A percentile compares a stretch with the other conserved stretches of the same genome.
Conservation (phyloP, 2,797 vertebrate genomes). For the Rhabdophis nuchalis region DNA sequence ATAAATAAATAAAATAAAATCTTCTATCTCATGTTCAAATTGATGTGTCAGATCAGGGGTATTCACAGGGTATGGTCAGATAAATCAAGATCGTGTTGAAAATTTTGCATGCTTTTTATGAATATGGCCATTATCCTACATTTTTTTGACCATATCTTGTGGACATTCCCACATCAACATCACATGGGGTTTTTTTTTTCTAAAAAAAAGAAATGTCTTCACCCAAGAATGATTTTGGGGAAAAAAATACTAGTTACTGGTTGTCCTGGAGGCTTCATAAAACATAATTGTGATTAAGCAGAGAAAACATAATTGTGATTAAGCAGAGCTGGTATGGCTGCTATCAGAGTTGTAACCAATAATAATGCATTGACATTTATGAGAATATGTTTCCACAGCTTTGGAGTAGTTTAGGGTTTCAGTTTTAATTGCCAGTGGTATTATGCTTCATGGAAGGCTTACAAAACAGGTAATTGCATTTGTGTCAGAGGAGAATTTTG, state of each 20-base stretch:
- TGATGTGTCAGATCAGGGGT: background rate
- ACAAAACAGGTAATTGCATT: background rate
- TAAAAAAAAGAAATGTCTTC: constrained; percentile 49
- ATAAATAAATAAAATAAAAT: too few species aligned
- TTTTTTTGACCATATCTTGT: background rate
- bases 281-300: constrained; percentile 40
- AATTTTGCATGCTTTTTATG: background rate
- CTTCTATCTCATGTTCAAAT: background rate
- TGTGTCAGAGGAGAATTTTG: background rate
- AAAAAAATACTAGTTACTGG: constrained; percentile 51
- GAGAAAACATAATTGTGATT: constrained; percentile 39
- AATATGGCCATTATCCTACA: background rate
- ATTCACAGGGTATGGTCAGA: background rate
- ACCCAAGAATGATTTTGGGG: constrained; percentile 34
- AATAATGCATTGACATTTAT: constrained; percentile 44
- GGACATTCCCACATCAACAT: background rate
- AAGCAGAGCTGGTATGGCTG: constrained; percentile 40
- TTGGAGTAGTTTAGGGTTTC: constrained; percentile 47
- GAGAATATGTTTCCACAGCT: constrained; percentile 45
- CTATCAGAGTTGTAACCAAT: constrained; percentile 41
- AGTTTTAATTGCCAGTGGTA: constrained; percentile 29
- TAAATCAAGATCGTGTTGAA: background rate
- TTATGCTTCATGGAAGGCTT: constrained; percentile 7
- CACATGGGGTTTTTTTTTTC: constrained; percentile 22
- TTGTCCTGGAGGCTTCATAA: constrained; percentile 52